Percentiles rank a stretch among this genome's conserved stretches.
phyloP scores from a whole-genome alignment of 1,140 invertebrate genomes.

The Drosophila lacteicornis region DNA sequence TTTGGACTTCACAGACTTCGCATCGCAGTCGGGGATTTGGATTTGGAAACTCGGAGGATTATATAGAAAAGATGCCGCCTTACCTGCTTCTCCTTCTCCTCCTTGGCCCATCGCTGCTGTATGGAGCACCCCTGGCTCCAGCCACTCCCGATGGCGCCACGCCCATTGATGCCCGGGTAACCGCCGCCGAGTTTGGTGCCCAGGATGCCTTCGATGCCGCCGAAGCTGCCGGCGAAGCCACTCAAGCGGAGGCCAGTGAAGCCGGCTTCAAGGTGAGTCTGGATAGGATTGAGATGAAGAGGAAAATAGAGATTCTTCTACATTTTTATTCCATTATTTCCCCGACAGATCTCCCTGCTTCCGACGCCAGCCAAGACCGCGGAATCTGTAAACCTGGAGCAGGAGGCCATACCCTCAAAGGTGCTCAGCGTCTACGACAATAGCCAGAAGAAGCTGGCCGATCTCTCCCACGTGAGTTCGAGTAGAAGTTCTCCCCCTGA shows the following conservation, averaged over 20 bases:
- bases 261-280: constrained; percentile 69
- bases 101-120: background rate
- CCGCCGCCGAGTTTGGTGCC: constrained; percentile 67
- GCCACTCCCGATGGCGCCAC: constrained; percentile 68
- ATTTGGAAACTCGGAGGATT: background rate
- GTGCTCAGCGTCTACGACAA: constrained; percentile 74
- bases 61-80: constrained; percentile 9
- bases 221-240: constrained; percentile 33
- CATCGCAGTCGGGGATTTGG: constrained; percentile 5
- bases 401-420: constrained; percentile 78
- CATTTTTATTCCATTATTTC: background rate
- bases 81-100: constrained; percentile 13
- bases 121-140: constrained; percentile 51
- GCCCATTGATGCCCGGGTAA: constrained; percentile 67
- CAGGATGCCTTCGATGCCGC: constrained; percentile 66
- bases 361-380: constrained; percentile 64
- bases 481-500: too few relatives aligned
- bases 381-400: constrained; percentile 80
- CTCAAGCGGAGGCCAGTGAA: constrained; percentile 56
- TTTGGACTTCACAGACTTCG: constrained; percentile 55
- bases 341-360: constrained; percentile 63
- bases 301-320: background rate
- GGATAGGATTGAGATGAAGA: background rate
- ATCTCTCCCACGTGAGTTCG: constrained; percentile 70
- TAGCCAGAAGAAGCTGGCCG: constrained; percentile 69